A percentile compares a stretch with the other conserved stretches of the same genome.
phyloP scores from a whole-genome alignment of 2,797 vertebrate species.

The Crenichthys baileyi region DNA sequence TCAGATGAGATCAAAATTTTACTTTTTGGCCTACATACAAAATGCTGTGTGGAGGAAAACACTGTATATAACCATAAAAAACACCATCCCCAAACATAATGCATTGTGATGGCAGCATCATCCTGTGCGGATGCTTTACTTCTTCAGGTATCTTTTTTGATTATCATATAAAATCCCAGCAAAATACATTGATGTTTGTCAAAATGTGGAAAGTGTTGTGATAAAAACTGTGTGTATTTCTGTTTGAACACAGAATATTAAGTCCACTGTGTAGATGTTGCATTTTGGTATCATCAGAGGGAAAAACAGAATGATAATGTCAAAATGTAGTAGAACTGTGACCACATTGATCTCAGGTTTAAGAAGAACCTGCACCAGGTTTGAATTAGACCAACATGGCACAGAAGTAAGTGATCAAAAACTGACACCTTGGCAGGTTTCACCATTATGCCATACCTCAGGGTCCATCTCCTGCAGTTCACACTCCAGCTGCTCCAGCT shows the following conservation, averaged over 20 bases:
- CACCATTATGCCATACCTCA: constrained; percentile 80
- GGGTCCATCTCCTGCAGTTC: constrained; percentile 97
- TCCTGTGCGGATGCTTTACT: neutral
- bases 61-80: neutral
- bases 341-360: neutral
- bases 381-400: neutral
- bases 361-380: neutral
- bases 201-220: neutral
- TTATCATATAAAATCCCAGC: neutral
- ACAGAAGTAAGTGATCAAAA: neutral
- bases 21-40: neutral
- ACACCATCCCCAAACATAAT: neutral
- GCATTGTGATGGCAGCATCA: neutral
- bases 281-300: neutral
- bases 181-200: neutral
- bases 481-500: constrained; percentile 88
- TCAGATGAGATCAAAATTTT: too few species aligned
- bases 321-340: neutral
- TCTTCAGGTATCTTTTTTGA: neutral
- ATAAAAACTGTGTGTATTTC: neutral
- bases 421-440: neutral
- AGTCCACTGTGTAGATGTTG: neutral
- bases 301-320: neutral
- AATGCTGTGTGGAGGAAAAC: neutral
- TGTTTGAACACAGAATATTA: neutral